Evolutionary conservation across 2,113 vertebrate species (phyloP).

Genomic region (Hepsetus odoe): DNA sequence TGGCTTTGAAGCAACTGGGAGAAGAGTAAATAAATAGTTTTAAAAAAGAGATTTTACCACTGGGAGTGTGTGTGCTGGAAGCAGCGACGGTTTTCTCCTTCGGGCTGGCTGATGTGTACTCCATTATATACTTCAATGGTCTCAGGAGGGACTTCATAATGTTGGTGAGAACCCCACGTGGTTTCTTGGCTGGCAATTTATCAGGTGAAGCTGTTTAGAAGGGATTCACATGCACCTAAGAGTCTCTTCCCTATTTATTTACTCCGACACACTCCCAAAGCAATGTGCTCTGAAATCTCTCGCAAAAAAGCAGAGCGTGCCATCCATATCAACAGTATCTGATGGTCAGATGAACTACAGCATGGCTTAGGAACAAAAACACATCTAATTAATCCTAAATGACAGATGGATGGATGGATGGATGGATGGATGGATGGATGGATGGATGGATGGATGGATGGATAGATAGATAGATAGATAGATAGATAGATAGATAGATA

Average conservation of each 20-base stretch:
- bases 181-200: slow-evolving; percentile 18
- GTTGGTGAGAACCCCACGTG: slow-evolving; percentile 56
- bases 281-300: not conserved
- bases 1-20: not conserved
- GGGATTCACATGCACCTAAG: slow-evolving; percentile 12
- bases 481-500: too few species aligned
- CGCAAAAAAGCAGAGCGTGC: not conserved
- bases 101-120: slow-evolving; percentile 51
- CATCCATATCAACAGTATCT: not conserved
- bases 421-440: too few species aligned
- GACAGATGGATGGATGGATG: too few species aligned
- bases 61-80: not conserved
- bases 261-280: not conserved
- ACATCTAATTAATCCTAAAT: not conserved
- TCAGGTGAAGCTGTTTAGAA: slow-evolving; percentile 14
- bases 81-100: slow-evolving; percentile 32
- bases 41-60: slow-evolving; percentile 4
- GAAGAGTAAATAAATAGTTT: slow-evolving; percentile 22
- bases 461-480: not conserved
- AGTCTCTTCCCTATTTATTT: slow-evolving; percentile 23
- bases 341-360: not conserved
- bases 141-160: slow-evolving; percentile 75
- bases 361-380: not conserved
- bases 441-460: not conserved
- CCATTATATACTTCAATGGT: slow-evolving; percentile 74